Percentiles rank a stretch among this genome's conserved stretches.
phyloP scores from a whole-genome alignment of 2,888 invertebrate genomes.

The Gonocerus acuteangulatus region DNA sequence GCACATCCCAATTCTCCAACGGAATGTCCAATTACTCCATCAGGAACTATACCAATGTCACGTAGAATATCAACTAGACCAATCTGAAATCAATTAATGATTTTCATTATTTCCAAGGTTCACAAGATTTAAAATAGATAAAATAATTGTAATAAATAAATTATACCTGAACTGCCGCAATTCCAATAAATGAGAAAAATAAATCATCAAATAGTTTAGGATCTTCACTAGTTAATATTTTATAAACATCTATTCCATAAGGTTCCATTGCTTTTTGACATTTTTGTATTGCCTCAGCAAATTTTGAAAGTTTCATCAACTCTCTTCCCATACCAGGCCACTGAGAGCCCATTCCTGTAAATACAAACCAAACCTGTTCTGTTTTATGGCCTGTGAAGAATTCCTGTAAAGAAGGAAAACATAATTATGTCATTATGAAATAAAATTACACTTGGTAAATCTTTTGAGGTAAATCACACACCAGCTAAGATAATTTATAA shows the following conservation, averaged over 20 bases:
- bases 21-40: conserved; percentile 65
- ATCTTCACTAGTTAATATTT: conserved; percentile 55
- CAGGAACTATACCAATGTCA: conserved; percentile 56
- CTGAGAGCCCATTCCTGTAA: conserved; percentile 86
- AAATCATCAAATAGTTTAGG: conserved; percentile 57
- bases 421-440: too few relatives aligned
- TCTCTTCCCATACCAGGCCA: conserved; percentile 77
- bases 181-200: conserved; percentile 64
- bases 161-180: conserved; percentile 56
- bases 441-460: too few relatives aligned
- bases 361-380: conserved; percentile 76
- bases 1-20: conserved; percentile 59
- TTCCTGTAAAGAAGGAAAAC: not conserved
- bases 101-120: too few relatives aligned
- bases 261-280: conserved; percentile 56
- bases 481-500: too few relatives aligned
- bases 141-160: not conserved
- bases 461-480: too few relatives aligned
- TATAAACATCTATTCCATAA: conserved; percentile 57
- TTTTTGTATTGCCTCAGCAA: conserved; percentile 61
- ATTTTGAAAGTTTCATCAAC: conserved; percentile 65
- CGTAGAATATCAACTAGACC: conserved; percentile 56
- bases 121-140: not conserved
- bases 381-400: not conserved
- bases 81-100: conserved; percentile 47